Conservation (phyloP, 2,797 vertebrate species). For the Okamejei kenojei region DNA sequence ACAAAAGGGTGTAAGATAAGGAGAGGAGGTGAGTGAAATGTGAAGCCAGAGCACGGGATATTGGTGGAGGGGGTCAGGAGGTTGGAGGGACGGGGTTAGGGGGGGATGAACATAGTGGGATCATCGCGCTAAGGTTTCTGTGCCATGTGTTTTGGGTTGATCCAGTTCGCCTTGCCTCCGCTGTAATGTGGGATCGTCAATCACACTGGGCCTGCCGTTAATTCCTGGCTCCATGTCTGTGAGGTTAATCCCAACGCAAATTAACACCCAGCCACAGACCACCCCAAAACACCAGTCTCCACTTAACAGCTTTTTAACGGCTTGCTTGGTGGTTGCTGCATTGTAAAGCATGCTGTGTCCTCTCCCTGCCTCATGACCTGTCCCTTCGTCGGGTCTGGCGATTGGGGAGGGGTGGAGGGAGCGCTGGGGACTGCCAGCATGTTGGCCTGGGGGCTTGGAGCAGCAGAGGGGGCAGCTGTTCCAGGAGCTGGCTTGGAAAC, state of each 20-base stretch:
- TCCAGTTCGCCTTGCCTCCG: not conserved
- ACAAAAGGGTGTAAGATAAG: too few species aligned
- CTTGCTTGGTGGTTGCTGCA: constrained; percentile 4
- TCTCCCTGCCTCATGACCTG: not conserved
- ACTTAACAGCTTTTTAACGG: constrained; percentile 26
- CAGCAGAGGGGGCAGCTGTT: constrained; percentile 15
- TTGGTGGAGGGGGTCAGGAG: too few species aligned
- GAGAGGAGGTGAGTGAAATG: too few species aligned
- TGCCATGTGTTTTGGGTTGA: not conserved
- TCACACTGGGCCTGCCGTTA: not conserved
- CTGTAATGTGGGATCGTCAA: not conserved
- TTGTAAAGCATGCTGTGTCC: not conserved
- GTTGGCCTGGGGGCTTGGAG: not conserved
- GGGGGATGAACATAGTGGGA: too few species aligned
- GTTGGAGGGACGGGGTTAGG: too few species aligned
- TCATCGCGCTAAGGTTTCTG: not conserved
- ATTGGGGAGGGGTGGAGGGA: not conserved
- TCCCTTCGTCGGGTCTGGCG: not conserved
- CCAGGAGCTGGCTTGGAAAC: not conserved
- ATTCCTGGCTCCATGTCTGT: not conserved
- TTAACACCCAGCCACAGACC: not conserved
- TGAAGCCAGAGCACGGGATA: too few species aligned
- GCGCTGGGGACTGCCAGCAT: not conserved
- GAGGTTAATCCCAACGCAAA: not conserved
- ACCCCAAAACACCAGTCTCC: constrained; percentile 20